phyloP scores from a whole-genome alignment of 1,140 invertebrate genomes.

The Eumeta japonica region DNA sequence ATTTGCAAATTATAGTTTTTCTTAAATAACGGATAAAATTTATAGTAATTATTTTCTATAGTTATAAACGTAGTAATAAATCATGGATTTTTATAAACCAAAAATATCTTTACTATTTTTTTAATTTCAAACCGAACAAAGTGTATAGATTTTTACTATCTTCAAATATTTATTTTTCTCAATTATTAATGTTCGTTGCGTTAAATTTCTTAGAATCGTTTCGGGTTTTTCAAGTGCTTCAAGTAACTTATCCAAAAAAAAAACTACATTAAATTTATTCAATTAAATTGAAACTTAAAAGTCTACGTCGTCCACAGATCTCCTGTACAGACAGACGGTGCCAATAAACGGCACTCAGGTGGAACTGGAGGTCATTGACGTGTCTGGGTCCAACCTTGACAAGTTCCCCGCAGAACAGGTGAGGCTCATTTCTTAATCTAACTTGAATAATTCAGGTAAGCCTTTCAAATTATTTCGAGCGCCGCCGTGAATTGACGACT shows the following conservation, averaged over 20 bases:
- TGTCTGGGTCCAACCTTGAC: conserved; percentile 64
- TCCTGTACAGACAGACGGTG: conserved; percentile 73
- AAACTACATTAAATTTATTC: neutral
- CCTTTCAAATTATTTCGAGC: too few species aligned
- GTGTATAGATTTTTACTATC: too few species aligned
- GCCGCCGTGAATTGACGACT: too few species aligned
- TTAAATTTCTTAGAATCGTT: neutral
- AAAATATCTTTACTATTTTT: too few species aligned
- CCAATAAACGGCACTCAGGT: conserved; percentile 68
- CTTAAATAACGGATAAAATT: neutral
- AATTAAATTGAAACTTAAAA: neutral
- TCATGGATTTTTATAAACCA: too few species aligned
- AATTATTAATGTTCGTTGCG: neutral
- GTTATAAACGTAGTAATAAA: too few species aligned
- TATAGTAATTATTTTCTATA: neutral
- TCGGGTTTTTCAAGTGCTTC: neutral
- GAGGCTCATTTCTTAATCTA: too few species aligned
- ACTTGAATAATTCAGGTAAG: too few species aligned
- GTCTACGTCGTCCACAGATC: too few species aligned
- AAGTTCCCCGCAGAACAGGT: conserved; percentile 57
- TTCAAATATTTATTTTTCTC: too few species aligned
- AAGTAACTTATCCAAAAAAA: neutral
- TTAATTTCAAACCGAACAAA: too few species aligned
- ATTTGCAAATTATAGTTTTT: conserved; percentile 6
- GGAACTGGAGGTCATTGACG: conserved; percentile 77